These are phyloP conservation scores for Macquaria australasica DNA, from an alignment of 2,113 vertebrate genomes.

Conservation along the genomic window DNA sequence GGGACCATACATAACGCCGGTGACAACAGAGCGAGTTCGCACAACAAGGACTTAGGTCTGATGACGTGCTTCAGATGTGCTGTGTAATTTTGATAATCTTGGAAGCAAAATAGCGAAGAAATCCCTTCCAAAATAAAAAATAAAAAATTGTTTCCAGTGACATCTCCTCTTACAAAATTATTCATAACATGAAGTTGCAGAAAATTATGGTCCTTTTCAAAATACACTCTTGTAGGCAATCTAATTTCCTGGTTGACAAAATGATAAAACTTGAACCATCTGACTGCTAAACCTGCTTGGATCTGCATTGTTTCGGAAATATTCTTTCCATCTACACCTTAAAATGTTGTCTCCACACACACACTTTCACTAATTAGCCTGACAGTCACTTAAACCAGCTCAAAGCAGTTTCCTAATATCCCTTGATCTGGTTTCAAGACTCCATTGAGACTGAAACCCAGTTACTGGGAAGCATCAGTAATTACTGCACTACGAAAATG, in stretches of 20 bases:
- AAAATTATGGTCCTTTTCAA: slow-evolving; percentile 18
- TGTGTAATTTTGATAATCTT: slow-evolving; percentile 48
- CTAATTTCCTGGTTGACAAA: slow-evolving; percentile 23
- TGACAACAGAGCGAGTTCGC: slow-evolving; percentile 60
- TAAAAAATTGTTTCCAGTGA: slow-evolving; percentile 26
- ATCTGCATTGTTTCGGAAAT: slow-evolving; percentile 30
- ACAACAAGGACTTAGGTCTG: slow-evolving; percentile 57
- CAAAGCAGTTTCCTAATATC: slow-evolving; percentile 65
- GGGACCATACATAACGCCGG: slow-evolving; percentile 53
- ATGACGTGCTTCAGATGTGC: slow-evolving; percentile 35
- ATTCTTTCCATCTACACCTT: slow-evolving; percentile 7
- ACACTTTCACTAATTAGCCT: slow-evolving; percentile 43
- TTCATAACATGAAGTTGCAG: slow-evolving; percentile 39
- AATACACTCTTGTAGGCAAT: background rate
- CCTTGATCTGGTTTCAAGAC: slow-evolving; percentile 66
- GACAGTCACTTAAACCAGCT: slow-evolving; percentile 56
- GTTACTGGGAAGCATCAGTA: slow-evolving; percentile 72
- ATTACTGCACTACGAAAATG: slow-evolving; percentile 66
- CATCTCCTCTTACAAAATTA: slow-evolving; percentile 22
- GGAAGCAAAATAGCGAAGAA: slow-evolving; percentile 35
- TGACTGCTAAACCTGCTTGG: slow-evolving; percentile 5
- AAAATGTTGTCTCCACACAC: slow-evolving; percentile 14
- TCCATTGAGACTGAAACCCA: slow-evolving; percentile 65
- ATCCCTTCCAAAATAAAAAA: slow-evolving; percentile 4
- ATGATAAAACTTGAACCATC: background rate